phyloP scores from a whole-genome alignment of 2,113 vertebrate species.

The human region DNA sequence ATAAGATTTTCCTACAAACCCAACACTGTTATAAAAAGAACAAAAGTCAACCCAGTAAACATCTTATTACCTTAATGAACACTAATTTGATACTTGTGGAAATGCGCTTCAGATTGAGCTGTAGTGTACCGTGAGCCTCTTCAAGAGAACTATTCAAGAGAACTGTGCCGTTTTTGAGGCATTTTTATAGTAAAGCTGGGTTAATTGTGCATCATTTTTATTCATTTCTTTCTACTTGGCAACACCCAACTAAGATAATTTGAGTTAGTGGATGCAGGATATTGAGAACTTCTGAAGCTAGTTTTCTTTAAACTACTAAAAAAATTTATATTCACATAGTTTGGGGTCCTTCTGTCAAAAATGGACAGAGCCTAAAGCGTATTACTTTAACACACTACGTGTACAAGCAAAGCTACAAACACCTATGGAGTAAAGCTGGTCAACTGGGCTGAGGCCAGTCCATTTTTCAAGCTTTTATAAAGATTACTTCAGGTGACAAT shows the following conservation, averaged over 20 bases:
- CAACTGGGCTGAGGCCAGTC: neutral
- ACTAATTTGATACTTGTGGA: neutral
- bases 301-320: conserved; percentile 43
- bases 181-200: conserved; percentile 37
- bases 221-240: conserved; percentile 28
- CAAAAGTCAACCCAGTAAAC: neutral
- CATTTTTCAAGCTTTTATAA: conserved; percentile 35
- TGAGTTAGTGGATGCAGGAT: neutral
- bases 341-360: neutral
- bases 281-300: neutral
- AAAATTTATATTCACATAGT: neutral
- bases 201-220: conserved; percentile 18
- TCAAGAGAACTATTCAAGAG: neutral
- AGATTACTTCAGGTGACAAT: conserved; percentile 6
- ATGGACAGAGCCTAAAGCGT: neutral
- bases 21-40: neutral
- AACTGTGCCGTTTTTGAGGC: neutral
- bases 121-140: neutral
- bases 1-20: neutral
- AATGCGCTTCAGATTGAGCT: neutral
- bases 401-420: neutral
- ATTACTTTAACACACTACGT: neutral
- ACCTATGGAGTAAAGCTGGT: neutral
- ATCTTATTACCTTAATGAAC: neutral
- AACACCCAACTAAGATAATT: conserved; percentile 34